Evolutionary conservation across 2,797 vertebrate species (phyloP).

Genomic region (Synaphobranchus kaupii): DNA sequence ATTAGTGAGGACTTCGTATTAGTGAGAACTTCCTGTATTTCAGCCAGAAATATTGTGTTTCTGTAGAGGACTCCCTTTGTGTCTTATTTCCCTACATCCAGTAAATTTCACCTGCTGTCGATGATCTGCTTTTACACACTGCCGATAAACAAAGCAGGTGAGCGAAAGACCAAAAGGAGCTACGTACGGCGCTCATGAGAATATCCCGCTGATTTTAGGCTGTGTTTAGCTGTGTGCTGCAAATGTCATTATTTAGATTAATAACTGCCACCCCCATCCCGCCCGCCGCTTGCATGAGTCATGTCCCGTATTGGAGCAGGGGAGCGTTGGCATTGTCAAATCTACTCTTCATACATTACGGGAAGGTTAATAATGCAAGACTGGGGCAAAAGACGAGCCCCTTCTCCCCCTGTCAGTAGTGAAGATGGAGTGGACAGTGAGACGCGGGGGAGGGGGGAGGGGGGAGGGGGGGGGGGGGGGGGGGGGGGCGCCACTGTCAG

Average conservation of each 20-base stretch:
- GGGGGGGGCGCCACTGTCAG: background rate
- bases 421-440: background rate
- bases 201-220: too few relatives aligned
- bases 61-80: background rate
- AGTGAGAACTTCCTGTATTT: background rate
- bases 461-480: background rate
- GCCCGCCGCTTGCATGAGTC: background rate
- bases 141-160: background rate
- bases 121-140: background rate
- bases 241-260: background rate
- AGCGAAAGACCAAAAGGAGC: background rate
- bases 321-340: background rate
- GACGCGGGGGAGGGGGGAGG: background rate
- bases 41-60: background rate
- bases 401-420: conserved; percentile 30
- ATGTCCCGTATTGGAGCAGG: background rate
- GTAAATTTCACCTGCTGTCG: background rate
- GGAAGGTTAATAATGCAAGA: conserved; percentile 42
- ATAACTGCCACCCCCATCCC: background rate
- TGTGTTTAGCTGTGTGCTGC: background rate
- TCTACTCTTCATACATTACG: background rate
- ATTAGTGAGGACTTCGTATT: too few relatives aligned
- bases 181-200: background rate
- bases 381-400: conserved; percentile 29
- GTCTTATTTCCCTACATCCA: background rate